Conservation (phyloP, 2,113 vertebrate species). For the Trematocara zebra region DNA sequence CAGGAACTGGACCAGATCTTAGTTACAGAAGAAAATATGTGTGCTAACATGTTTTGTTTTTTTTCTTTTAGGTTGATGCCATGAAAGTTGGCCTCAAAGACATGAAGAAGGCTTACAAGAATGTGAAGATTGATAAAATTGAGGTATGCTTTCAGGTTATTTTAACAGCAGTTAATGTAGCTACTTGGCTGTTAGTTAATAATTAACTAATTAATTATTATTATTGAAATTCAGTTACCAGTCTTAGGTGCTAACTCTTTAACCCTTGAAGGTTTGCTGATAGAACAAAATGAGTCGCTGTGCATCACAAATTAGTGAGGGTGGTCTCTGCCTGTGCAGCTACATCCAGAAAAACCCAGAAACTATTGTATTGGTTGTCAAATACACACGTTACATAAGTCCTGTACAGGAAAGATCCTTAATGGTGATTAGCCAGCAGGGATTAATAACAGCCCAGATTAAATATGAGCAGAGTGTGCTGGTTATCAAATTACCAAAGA, state of each 20-base stretch:
- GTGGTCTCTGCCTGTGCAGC: background rate
- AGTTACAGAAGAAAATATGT: background rate
- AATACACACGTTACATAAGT: background rate
- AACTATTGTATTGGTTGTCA: background rate
- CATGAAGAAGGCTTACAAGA: conserved; percentile 98
- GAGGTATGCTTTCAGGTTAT: conserved; percentile 74
- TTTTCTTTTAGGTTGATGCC: conserved; percentile 84
- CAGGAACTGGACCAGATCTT: background rate
- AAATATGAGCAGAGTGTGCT: background rate
- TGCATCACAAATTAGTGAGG: background rate
- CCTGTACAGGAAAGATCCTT: background rate
- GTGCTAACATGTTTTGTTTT: background rate
- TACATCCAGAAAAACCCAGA: background rate
- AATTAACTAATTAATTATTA: background rate
- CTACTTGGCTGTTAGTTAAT: background rate
- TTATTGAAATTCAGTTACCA: background rate
- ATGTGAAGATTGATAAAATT: conserved; percentile 94
- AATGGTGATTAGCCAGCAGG: background rate
- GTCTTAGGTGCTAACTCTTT: background rate
- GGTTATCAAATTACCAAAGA: background rate
- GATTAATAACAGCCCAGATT: background rate
- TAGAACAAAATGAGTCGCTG: background rate
- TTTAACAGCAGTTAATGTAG: background rate
- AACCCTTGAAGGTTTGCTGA: background rate
- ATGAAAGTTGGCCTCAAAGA: conserved; percentile 97